phyloP scores from a whole-genome alignment of 2,888 invertebrate genomes.

The Trichogramma evanescens region DNA sequence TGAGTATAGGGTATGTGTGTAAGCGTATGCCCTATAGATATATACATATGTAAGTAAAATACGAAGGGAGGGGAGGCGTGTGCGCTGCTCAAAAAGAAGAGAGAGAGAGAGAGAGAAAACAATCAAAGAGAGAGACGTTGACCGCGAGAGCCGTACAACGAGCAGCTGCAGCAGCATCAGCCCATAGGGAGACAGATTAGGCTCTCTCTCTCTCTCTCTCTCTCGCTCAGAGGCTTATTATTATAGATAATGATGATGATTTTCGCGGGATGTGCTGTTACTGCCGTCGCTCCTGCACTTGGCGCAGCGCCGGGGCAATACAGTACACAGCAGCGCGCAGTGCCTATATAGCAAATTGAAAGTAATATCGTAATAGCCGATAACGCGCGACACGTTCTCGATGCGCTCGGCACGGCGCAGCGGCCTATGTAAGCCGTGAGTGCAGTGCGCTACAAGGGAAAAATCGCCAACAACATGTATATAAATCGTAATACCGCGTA shows the following conservation, averaged over 20 bases:
- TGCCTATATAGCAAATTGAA: no score
- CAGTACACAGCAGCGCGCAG: no score
- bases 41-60: no score
- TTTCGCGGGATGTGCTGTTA: not conserved
- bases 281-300: not conserved
- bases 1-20: no score
- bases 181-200: no score
- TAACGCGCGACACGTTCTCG: no score
- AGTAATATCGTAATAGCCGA: no score
- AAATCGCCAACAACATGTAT: not conserved
- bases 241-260: no score
- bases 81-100: not conserved
- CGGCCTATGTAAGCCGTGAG: not conserved
- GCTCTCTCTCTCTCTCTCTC: no score
- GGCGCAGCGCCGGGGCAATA: not conserved
- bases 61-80: not conserved
- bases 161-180: not conserved
- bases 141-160: not conserved
- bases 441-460: not conserved
- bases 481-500: not conserved
- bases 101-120: constrained; percentile 18
- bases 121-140: not conserved
- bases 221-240: no score
- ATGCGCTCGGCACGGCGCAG: no score
- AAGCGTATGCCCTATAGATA: no score